Evolutionary conservation across 2,113 vertebrate genomes (phyloP), one percentile per base, ranked within the genome.

Genomic region (Sander lucioperca): DNA sequence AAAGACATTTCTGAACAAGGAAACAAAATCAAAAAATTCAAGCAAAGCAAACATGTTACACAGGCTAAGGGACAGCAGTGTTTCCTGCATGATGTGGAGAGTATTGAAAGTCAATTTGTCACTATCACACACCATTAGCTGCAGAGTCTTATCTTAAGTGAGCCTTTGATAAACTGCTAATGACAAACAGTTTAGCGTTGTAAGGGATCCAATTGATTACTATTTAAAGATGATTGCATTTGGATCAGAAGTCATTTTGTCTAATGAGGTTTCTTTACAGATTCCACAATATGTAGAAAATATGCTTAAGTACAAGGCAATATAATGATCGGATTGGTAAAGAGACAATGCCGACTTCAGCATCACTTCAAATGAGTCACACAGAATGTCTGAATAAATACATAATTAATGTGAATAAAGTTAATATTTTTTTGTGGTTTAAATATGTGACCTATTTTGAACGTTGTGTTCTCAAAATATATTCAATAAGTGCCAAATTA

Each of bases 401-500:
- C 88, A 88, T 90, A 90, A 92, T 94, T 90, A 93, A 91, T 83
- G 86, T 86, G 89, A 95, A 93, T 88, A 94, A 93, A 95, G 93
- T 93, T 93, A 74, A 88, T 84, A 85, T 89, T 90, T 92, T 87
- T 85, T 83, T 76, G 85, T 80, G 88, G 86, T 87, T 89, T 88
- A 91, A 91, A 88, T 87, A 87, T 92, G 86, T 94, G 94, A 94
- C 91, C 90, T 93, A 93, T 93, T 95, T 93, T 93, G 78, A 90
- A 93, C 65, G 88, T 83, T 92, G 92, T 92, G 91, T 94, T 90
- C 88, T 88, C 70, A 81, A 93, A 94, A 94, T 91, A 92, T 77
- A 94, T 94, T 94, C 92, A 95, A 88, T 89, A 89, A 85, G 90
- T 92, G 92, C 93, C 93, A 94, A 95, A 94, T 94, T 77, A 94